phyloP scores from a whole-genome alignment of 2,888 invertebrate genomes.

The Actias luna region DNA sequence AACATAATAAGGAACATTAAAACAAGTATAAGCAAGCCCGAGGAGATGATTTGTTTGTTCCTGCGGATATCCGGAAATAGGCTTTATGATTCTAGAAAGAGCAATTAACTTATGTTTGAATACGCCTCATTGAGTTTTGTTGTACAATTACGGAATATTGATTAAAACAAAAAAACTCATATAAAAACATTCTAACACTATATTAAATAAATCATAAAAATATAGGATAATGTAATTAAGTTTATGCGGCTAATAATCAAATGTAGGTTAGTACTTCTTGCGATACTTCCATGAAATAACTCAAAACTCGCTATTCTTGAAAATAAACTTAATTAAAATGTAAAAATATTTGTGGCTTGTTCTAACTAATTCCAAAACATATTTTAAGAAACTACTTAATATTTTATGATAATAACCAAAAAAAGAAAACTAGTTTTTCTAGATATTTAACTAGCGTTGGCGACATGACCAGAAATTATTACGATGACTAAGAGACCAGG shows the following conservation, averaged over 20 bases:
- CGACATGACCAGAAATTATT: neutral
- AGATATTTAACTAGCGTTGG: neutral
- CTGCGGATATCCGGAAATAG: conserved; percentile 17
- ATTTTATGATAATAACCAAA: neutral
- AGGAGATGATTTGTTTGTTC: conserved; percentile 17
- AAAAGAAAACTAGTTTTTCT: neutral
- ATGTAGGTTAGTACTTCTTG: neutral
- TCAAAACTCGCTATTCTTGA: neutral
- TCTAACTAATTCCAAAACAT: neutral
- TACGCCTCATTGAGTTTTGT: neutral
- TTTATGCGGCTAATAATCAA: neutral
- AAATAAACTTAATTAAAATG: neutral
- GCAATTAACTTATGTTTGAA: neutral
- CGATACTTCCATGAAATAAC: neutral
- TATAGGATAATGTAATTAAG: neutral
- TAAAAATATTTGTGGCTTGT: neutral
- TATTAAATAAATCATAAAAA: neutral
- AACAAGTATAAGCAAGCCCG: conserved; percentile 7
- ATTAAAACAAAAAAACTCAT: neutral
- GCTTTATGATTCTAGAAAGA: conserved; percentile 10
- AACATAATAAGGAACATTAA: conserved; percentile 14
- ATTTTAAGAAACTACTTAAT: neutral
- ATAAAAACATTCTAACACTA: neutral
- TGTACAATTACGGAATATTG: neutral
- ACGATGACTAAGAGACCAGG: neutral